phyloP scores from a whole-genome alignment of 2,888 invertebrate species.

The Tholera decimalis region DNA sequence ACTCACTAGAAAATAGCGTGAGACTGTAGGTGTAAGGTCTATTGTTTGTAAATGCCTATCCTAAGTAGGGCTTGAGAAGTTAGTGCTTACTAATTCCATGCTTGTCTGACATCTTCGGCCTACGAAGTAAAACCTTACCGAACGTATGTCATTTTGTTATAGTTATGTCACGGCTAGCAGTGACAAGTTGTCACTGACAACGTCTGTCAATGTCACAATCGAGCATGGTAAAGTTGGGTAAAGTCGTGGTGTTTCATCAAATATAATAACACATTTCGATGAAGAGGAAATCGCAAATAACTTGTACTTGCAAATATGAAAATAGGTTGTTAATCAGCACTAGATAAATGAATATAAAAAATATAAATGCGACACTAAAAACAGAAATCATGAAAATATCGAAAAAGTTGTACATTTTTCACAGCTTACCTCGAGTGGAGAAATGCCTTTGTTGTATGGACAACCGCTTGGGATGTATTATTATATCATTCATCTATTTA shows the following conservation, averaged over 20 bases:
- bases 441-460: constrained; percentile 18
- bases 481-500: constrained; percentile 18
- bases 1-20: no score
- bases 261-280: not conserved
- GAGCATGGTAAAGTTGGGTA: constrained; percentile 5
- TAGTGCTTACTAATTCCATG: not conserved
- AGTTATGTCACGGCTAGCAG: not conserved
- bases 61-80: not conserved
- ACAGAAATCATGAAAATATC: not conserved
- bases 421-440: constrained; percentile 6
- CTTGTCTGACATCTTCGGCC: not conserved
- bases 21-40: not conserved
- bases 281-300: not conserved
- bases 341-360: not conserved
- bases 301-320: not conserved
- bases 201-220: not conserved
- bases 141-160: not conserved
- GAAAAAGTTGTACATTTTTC: constrained; percentile 15
- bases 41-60: not conserved
- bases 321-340: not conserved
- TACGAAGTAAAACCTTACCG: not conserved
- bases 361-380: not conserved
- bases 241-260: constrained; percentile 2
- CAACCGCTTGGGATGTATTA: constrained; percentile 11
- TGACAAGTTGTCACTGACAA: no score